These are phyloP conservation scores for Premnoplex brunnescens DNA, from an alignment of 2,797 vertebrate species.

Conservation along the genomic window DNA sequence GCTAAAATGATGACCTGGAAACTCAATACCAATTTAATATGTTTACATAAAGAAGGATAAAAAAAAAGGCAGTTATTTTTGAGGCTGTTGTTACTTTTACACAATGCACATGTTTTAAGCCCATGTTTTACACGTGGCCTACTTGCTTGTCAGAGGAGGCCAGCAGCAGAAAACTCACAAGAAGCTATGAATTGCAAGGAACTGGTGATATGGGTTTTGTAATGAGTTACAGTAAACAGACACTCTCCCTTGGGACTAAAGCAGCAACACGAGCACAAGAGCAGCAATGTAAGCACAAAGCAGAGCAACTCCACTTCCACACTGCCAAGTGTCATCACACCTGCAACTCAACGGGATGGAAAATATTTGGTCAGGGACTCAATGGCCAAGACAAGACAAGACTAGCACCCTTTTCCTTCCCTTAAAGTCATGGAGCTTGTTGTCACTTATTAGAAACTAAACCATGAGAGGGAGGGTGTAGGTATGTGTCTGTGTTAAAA, in stretches of 20 bases:
- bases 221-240: constrained; percentile 30
- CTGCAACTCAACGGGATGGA: background rate
- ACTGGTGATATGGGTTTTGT: background rate
- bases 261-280: background rate
- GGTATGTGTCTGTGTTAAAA: background rate
- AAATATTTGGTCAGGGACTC: background rate
- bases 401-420: background rate
- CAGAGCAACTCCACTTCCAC: constrained; percentile 17
- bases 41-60: background rate
- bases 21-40: background rate
- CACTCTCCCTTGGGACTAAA: background rate
- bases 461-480: background rate
- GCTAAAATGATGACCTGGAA: constrained; percentile 36
- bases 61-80: background rate
- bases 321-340: background rate
- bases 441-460: background rate
- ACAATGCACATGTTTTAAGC: background rate
- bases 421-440: background rate
- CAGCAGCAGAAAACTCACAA: constrained; percentile 27
- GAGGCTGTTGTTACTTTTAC: background rate
- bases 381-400: background rate
- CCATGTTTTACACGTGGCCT: background rate
- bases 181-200: constrained; percentile 23
- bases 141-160: constrained; percentile 36
- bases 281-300: background rate